Evolutionary conservation across 2,888 invertebrate genomes (phyloP).

Genomic region (Tryphoninae sp.): DNA sequence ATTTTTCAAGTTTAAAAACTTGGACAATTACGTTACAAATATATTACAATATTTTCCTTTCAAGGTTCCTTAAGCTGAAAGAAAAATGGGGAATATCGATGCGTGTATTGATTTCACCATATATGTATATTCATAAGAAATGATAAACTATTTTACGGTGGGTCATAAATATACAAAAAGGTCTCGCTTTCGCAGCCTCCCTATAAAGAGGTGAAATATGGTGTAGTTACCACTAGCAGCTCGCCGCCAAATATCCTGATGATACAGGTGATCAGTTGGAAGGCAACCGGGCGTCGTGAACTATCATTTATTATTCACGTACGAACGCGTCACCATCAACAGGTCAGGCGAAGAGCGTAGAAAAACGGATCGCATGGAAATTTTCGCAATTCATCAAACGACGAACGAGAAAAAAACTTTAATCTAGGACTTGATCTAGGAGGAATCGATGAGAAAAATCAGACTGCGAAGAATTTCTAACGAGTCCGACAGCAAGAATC

Average conservation of each 20-base stretch:
- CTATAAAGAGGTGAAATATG: no score
- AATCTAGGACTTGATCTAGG: constrained; percentile 5
- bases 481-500: no score
- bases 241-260: constrained; percentile 14
- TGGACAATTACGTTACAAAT: no score
- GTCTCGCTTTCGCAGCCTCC: not conserved
- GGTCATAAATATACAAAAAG: constrained; percentile 32
- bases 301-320: constrained; percentile 74
- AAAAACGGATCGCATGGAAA: constrained; percentile 67
- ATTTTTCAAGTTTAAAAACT: no score
- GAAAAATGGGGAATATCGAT: not conserved
- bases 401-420: constrained; percentile 54
- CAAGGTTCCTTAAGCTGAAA: no score
- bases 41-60: no score
- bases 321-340: constrained; percentile 55
- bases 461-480: no score
- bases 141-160: constrained; percentile 4
- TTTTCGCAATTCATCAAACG: constrained; percentile 73
- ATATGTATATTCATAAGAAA: constrained; percentile 1
- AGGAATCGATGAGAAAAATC: constrained; percentile 12
- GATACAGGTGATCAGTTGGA: constrained; percentile 20
- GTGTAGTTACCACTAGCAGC: constrained; percentile 7
- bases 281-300: not conserved
- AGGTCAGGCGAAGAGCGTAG: not conserved
- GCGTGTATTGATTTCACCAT: constrained; percentile 4